A percentile compares a stretch with the other conserved stretches of the same genome.
Conservation (phyloP, 2,888 invertebrate species). For the Thereva nobilitata region DNA sequence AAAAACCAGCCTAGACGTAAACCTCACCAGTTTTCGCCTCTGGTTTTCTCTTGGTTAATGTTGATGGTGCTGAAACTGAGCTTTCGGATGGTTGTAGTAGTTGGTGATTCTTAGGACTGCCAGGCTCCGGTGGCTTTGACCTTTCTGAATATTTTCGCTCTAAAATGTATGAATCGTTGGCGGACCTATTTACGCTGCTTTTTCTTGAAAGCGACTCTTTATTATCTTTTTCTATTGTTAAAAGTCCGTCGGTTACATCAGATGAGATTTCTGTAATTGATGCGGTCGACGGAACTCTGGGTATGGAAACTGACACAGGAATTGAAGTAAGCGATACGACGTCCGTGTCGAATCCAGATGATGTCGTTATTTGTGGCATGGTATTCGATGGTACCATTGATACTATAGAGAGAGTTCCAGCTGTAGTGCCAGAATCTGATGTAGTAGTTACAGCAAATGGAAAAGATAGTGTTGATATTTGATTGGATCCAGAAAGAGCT, state of each 20-base stretch:
- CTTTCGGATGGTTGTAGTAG: constrained; percentile 41
- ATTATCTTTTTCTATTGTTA: constrained; percentile 5
- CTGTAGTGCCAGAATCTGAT: constrained; percentile 47
- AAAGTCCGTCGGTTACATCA: constrained; percentile 32
- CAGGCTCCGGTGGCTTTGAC: constrained; percentile 29
- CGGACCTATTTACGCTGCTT: constrained; percentile 51
- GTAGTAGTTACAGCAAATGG: constrained; percentile 53
- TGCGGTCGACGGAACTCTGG: constrained; percentile 45
- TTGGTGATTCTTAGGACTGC: constrained; percentile 15
- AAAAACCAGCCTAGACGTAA: constrained; percentile 49
- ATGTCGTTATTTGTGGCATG: constrained; percentile 50
- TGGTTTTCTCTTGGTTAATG: constrained; percentile 54
- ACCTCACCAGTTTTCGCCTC: constrained; percentile 57
- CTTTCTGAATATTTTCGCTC: constrained; percentile 49
- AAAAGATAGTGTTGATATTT: constrained; percentile 53
- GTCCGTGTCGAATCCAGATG: constrained; percentile 48
- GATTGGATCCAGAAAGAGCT: constrained; percentile 16
- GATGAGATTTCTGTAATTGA: constrained; percentile 49
- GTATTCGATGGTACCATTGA: constrained; percentile 46
- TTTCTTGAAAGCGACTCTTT: constrained; percentile 49
- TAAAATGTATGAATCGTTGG: constrained; percentile 49
- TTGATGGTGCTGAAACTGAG: constrained; percentile 53
- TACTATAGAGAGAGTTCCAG: constrained; percentile 53
- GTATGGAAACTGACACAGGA: constrained; percentile 53
- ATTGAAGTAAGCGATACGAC: constrained; percentile 50